A percentile compares a stretch with the other conserved stretches of the same genome.
phyloP scores from a whole-genome alignment of 1,140 invertebrate species.

The Trichonephila clavata region DNA sequence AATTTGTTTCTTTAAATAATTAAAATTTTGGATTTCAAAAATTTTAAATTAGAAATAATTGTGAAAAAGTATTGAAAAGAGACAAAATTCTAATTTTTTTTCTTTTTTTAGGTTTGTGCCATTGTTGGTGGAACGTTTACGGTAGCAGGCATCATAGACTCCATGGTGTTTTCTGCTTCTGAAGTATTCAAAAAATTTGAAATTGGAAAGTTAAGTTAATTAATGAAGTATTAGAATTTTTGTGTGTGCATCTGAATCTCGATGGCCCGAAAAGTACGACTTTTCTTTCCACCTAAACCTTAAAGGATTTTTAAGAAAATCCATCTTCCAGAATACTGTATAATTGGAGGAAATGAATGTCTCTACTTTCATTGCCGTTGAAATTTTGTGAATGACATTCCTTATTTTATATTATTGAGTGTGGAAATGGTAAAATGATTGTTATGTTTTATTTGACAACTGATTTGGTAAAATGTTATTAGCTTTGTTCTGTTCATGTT shows the following conservation, averaged over 20 bases:
- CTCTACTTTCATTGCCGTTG: slow-evolving; percentile 31
- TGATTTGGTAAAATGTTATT: not conserved
- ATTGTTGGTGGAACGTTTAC: slow-evolving; percentile 87
- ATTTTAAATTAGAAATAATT: too few relatives aligned
- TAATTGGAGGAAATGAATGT: slow-evolving; percentile 1
- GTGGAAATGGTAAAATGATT: slow-evolving; percentile 3
- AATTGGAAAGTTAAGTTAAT: slow-evolving; percentile 82
- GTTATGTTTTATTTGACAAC: slow-evolving; percentile 38
- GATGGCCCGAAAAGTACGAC: slow-evolving; percentile 36
- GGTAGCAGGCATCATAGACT: slow-evolving; percentile 86
- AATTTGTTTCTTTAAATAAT: too few relatives aligned
- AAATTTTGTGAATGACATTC: slow-evolving; percentile 36
- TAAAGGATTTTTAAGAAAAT: slow-evolving; percentile 48
- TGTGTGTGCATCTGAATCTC: slow-evolving; percentile 57
- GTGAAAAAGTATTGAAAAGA: too few relatives aligned
- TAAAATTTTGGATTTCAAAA: too few relatives aligned
- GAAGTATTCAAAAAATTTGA: slow-evolving; percentile 84
- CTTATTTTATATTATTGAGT: not conserved
- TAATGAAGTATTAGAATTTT: not conserved
- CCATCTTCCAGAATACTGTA: slow-evolving; percentile 60
- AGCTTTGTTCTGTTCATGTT: not conserved
- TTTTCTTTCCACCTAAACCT: slow-evolving; percentile 40
- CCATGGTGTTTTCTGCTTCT: slow-evolving; percentile 84
- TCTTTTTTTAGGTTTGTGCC: slow-evolving; percentile 83
- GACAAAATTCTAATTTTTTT: not conserved